Conservation (phyloP, 2,797 vertebrate species). For the Harpagifer antarcticus region DNA sequence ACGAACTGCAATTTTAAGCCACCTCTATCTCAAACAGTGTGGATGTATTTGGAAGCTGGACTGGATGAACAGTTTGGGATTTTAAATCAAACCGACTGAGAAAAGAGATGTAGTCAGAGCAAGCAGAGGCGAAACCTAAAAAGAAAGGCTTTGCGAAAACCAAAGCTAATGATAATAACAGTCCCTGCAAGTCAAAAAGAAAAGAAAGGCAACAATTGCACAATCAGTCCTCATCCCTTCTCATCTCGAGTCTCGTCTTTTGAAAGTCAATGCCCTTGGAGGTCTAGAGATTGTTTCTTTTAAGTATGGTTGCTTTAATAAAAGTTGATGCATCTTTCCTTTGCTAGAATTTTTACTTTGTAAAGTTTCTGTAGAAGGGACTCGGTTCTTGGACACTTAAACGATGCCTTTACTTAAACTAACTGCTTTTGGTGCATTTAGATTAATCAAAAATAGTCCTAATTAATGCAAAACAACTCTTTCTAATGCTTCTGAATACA, state of each 20-base stretch:
- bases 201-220: constrained; percentile 16
- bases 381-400: neutral
- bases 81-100: constrained; percentile 17
- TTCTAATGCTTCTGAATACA: neutral
- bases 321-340: neutral
- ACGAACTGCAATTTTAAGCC: neutral
- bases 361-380: neutral
- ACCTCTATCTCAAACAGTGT: neutral
- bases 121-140: neutral
- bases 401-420: neutral
- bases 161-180: neutral
- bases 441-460: neutral
- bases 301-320: neutral
- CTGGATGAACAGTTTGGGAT: neutral
- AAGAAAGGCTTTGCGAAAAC: neutral
- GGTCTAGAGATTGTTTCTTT: constrained; percentile 1
- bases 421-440: neutral
- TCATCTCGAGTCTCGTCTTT: constrained; percentile 22
- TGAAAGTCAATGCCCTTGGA: constrained; percentile 1
- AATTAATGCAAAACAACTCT: neutral
- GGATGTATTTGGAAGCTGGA: neutral
- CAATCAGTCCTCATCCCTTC: constrained; percentile 15
- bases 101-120: neutral
- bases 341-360: neutral
- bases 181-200: constrained; percentile 9